Percentiles rank a stretch among this genome's conserved stretches.
Evolutionary conservation across 2,113 vertebrate species (phyloP).

Genomic region (Tupaia chinensis): DNA sequence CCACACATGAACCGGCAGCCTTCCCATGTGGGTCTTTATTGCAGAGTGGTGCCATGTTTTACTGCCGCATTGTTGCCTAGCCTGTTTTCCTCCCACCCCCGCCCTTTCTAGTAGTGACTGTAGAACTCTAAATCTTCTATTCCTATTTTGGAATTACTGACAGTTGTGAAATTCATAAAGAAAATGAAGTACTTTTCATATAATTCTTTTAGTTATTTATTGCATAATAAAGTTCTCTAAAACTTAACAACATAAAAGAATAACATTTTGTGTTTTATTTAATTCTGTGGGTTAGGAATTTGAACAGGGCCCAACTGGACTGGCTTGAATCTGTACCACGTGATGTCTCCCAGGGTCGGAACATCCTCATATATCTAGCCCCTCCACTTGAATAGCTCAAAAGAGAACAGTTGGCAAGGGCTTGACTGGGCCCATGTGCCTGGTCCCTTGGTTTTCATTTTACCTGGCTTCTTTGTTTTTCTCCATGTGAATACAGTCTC

Average conservation of each 20-base stretch:
- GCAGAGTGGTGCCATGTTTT: too few species aligned
- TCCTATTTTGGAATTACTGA: not conserved
- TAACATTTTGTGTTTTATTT: not conserved
- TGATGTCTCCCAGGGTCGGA: not conserved
- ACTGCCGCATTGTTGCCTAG: too few species aligned
- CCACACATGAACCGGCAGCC: too few species aligned
- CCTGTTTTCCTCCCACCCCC: not conserved
- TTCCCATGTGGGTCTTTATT: too few species aligned
- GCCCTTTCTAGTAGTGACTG: not conserved
- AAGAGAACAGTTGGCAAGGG: not conserved
- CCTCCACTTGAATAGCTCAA: not conserved
- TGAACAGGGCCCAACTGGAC: not conserved
- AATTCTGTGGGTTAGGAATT: not conserved
- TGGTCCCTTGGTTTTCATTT: not conserved
- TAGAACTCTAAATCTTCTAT: not conserved
- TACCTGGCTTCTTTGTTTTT: not conserved
- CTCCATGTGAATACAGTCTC: slow-evolving; percentile 10
- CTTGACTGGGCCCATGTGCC: not conserved
- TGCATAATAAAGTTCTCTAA: not conserved
- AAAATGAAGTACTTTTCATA: not conserved
- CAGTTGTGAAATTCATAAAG: not conserved
- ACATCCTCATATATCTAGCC: not conserved
- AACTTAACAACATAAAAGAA: not conserved
- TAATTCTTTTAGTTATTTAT: not conserved
- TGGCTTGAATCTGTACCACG: not conserved